Evolutionary conservation across 2,888 invertebrate species (phyloP).

Genomic region (Temnothorax rugatulus): DNA sequence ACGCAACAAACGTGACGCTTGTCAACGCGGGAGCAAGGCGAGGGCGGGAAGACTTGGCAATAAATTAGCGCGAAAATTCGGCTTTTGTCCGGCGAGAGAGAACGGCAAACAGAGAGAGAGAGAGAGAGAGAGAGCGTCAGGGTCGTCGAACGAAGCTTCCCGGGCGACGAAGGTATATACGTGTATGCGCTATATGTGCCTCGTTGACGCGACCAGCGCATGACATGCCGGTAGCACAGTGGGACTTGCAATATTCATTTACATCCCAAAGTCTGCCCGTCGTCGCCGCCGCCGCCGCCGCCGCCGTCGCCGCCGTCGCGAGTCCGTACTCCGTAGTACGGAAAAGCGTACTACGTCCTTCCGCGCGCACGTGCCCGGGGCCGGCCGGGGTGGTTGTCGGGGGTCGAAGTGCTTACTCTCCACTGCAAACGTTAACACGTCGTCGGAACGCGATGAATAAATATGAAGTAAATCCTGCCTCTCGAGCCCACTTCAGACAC

Average conservation of each 20-base stretch:
- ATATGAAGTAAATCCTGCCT: slow-evolving; percentile 14
- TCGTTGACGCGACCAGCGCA: slow-evolving; percentile 16
- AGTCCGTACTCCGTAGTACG: slow-evolving; percentile 25
- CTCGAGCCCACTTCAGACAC: neutral
- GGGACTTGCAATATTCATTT: slow-evolving; percentile 46
- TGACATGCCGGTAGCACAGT: neutral
- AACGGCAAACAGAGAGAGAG: neutral
- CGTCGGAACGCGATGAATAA: slow-evolving; percentile 24
- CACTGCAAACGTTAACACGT: slow-evolving; percentile 11
- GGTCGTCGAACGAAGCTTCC: slow-evolving; percentile 32
- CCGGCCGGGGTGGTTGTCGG: neutral
- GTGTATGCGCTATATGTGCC: neutral
- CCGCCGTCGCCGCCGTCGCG: slow-evolving; percentile 21
- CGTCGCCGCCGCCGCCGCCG: neutral
- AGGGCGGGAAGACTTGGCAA: neutral
- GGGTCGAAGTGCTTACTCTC: slow-evolving; percentile 14
- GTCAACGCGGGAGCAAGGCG: neutral
- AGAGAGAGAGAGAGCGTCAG: slow-evolving; percentile 21
- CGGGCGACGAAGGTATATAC: slow-evolving; percentile 12
- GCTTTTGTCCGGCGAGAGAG: slow-evolving; percentile 44
- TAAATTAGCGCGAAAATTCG: slow-evolving; percentile 56
- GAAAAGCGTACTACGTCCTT: slow-evolving; percentile 42
- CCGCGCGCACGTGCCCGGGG: slow-evolving; percentile 29
- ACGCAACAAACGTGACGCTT: neutral
- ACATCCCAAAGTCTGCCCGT: slow-evolving; percentile 53